Evolutionary conservation across 1,140 invertebrate species (phyloP).

Genomic region (Fopius arisanus): DNA sequence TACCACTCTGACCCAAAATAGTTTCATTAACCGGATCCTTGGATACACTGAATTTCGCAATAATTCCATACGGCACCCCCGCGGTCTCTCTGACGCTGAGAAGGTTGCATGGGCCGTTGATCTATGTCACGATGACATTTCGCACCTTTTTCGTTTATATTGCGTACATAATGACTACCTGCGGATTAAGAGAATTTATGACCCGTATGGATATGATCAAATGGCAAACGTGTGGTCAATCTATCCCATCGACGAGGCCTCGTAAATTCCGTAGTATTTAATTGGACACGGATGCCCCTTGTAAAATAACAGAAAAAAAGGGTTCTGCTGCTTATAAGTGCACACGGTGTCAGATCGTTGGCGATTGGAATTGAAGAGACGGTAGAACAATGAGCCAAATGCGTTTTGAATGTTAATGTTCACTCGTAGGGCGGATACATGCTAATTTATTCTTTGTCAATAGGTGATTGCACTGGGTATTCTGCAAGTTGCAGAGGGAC

Average conservation of each 20-base stretch:
- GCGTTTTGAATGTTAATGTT: neutral
- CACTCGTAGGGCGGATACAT: slow-evolving; percentile 22
- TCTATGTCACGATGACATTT: slow-evolving; percentile 9
- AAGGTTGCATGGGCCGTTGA: neutral
- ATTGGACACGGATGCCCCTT: neutral
- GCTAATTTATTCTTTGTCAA: slow-evolving; percentile 30
- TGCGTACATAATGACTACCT: neutral
- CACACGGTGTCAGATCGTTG: neutral
- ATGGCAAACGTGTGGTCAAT: neutral
- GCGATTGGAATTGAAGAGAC: neutral
- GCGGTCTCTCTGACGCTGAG: neutral
- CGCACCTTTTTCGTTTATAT: neutral
- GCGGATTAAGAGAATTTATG: neutral
- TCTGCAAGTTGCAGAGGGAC: slow-evolving; percentile 39
- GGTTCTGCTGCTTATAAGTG: neutral
- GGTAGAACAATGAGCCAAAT: slow-evolving; percentile 19
- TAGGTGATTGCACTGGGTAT: slow-evolving; percentile 44
- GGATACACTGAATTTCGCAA: neutral
- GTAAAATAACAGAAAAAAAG: neutral
- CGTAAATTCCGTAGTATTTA: neutral
- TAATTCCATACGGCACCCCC: neutral
- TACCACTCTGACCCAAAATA: neutral
- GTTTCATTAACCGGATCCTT: neutral
- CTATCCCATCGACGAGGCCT: neutral
- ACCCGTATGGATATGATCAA: neutral